Percentiles rank a stretch among this genome's conserved stretches.
Conservation (phyloP, 2,797 vertebrate genomes). For the Myripristis jacobus region DNA sequence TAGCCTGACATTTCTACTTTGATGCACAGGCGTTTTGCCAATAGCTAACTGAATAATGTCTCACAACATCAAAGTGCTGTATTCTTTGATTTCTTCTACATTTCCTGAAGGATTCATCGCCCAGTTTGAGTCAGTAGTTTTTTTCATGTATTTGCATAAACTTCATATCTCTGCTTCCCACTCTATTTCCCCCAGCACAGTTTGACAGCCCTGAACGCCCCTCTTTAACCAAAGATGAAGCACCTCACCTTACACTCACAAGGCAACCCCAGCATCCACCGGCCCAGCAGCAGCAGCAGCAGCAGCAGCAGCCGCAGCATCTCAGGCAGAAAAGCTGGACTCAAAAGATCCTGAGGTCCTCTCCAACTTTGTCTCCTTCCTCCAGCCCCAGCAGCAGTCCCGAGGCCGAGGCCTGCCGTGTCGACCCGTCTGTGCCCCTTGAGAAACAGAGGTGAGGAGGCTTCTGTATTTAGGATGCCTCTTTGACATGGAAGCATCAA, state of each 20-base stretch:
- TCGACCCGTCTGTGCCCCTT: constrained; percentile 89
- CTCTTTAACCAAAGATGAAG: constrained; percentile 84
- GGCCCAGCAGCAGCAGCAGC: constrained; percentile 49
- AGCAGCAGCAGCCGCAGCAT: constrained; percentile 64
- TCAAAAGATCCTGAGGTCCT: constrained; percentile 87
- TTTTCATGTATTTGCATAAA: constrained; percentile 20
- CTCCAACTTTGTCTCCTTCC: constrained; percentile 51
- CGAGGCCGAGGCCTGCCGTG: constrained; percentile 77
- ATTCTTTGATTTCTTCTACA: constrained; percentile 38
- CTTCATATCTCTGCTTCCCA: constrained; percentile 25
- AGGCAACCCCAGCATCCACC: constrained; percentile 66
- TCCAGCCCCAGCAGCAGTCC: constrained; percentile 50
- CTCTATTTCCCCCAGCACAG: constrained; percentile 84
- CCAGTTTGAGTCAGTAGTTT: constrained; percentile 40
- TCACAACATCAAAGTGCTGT: constrained; percentile 64
- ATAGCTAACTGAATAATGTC: constrained; percentile 56
- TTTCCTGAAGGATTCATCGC: constrained; percentile 48
- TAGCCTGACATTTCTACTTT: constrained; percentile 67
- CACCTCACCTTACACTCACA: constrained; percentile 62
- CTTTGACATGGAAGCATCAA: too few relatives aligned
- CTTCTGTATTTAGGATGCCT: background rate
- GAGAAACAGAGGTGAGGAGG: constrained; percentile 92
- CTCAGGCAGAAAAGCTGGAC: constrained; percentile 93
- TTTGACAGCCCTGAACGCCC: constrained; percentile 86
- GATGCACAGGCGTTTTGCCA: constrained; percentile 32